These are phyloP conservation scores for Yponomeuta plumbellus DNA, from an alignment of 2,888 invertebrate genomes.

Conservation along the genomic window DNA sequence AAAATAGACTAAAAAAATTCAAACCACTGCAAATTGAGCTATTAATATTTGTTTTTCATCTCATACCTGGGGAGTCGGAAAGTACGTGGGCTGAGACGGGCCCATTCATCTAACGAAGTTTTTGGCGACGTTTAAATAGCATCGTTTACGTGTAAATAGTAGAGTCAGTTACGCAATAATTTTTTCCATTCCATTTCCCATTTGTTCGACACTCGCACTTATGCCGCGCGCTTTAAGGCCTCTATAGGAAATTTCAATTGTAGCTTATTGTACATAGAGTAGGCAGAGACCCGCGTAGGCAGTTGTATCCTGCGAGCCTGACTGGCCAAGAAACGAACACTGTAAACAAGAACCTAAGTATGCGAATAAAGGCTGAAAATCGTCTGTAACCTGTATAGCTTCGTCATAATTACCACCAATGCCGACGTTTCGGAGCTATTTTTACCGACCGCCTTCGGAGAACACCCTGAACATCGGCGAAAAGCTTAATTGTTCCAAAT, in stretches of 20 bases:
- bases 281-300: no score
- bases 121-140: background rate
- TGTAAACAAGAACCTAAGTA: no score
- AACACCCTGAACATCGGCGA: background rate
- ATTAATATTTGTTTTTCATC: background rate
- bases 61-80: background rate
- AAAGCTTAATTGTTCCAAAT: background rate
- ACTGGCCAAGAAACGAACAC: no score
- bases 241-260: no score
- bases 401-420: background rate
- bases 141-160: background rate
- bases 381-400: background rate
- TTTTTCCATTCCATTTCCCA: no score
- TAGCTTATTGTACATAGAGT: no score
- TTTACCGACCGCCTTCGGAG: background rate
- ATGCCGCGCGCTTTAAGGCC: no score
- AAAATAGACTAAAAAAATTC: background rate
- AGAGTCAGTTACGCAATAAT: background rate
- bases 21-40: background rate
- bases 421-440: background rate
- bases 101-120: background rate
- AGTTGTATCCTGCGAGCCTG: no score
- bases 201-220: no score
- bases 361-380: no score
- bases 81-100: background rate